Evolutionary conservation across 2,888 invertebrate genomes (phyloP), one percentile per base, ranked within the genome.

Genomic region (Pachycephus smyrnensis): DNA sequence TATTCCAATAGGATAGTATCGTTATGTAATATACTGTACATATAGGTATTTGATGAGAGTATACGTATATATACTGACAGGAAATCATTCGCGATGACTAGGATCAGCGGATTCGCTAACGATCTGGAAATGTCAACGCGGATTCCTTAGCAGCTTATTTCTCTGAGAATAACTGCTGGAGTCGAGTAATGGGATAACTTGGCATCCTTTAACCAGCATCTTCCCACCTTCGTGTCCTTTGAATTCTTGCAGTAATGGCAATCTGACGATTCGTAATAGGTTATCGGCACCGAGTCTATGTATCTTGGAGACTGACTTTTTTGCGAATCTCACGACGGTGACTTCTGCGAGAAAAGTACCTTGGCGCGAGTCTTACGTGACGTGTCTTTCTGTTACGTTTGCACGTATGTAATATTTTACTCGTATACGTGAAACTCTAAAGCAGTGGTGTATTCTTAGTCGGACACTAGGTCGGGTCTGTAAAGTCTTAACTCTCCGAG

Each of bases 221-320:
- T 35, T 11, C 23, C 37, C 36, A 11, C 36, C 36, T 33, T 36
- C 55, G 55, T 55, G 23, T 55, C 23, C 9, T 55, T 55, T 55
- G 23, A 55, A 55, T 55, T 2, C 23, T 55, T 9, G 2, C 23
- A 6, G 3, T 55, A 23, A 55, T 23, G 55, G 23, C 74, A 30
- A 35, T 12, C 33, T 73, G 31, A 23, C 55, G 55, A 76, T 75
- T 76, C 73, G 78, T 73, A 78, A 76, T 76, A 76, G 78, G 78
- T 78, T 78, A 78, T 78, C 76, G 78, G 11, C 68, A 73, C 75
- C 75, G 40, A 75, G 75, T 71, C 68, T 36, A 75, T 68, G 68
- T 73, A 73, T 35, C 71, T 6, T 71, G 78, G 35, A 40, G 76
- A 68, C 68, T 55, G 78, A 75, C 78, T 73, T 78, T 78, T 76